Percentiles rank a stretch among this genome's conserved stretches.
Conservation (phyloP, 2,797 vertebrate genomes). For the Xiphophorus birchmanni region DNA sequence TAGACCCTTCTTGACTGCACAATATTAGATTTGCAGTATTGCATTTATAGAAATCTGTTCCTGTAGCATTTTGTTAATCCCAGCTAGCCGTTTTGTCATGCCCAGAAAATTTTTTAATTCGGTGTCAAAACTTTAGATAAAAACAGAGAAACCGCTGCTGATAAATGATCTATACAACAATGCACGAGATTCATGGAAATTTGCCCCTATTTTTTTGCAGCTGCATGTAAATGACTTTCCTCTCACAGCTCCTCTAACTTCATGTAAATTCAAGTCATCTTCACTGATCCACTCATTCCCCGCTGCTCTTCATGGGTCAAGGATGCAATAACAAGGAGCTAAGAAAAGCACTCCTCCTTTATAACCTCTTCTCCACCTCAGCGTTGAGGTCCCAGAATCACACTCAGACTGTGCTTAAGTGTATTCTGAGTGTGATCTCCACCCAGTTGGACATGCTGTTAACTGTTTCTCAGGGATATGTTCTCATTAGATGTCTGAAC, state of each 20-base stretch:
- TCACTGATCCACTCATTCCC: not conserved
- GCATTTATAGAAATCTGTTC: not conserved
- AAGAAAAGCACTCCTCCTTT: not conserved
- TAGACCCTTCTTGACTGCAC: not conserved
- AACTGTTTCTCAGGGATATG: not conserved
- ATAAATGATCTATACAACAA: not conserved
- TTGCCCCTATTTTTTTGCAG: not conserved
- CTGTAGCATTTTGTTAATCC: not conserved
- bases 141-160: not conserved
- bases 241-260: not conserved
- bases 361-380: not conserved
- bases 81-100: not conserved
- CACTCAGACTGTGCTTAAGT: conserved; percentile 5
- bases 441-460: conserved; percentile 8
- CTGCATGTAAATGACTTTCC: not conserved
- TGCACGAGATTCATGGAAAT: not conserved
- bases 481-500: not conserved
- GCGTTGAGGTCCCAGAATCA: not conserved
- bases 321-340: not conserved
- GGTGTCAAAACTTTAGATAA: not conserved
- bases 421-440: conserved; percentile 1
- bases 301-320: not conserved
- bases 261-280: not conserved
- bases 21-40: not conserved
- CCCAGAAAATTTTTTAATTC: not conserved